Conservation (phyloP, 2,888 invertebrate genomes). For the Drosophila longiperda region DNA sequence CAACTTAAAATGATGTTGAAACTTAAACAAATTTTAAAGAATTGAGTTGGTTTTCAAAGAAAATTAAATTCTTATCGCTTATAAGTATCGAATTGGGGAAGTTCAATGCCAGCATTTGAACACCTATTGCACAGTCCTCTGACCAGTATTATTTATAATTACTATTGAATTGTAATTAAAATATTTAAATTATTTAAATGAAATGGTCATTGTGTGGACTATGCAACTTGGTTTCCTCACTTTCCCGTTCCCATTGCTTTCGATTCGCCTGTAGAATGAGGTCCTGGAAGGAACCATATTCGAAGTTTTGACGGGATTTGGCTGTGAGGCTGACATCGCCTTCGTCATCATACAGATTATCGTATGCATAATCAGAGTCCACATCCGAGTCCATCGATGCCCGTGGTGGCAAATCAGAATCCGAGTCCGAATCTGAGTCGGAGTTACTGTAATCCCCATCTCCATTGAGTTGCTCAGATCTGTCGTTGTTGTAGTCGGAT, state of each 20-base stretch:
- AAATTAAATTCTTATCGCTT: neutral
- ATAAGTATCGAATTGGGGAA: constrained; percentile 1
- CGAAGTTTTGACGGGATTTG: constrained; percentile 67
- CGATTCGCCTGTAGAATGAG: constrained; percentile 75
- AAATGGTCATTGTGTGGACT: constrained; percentile 59
- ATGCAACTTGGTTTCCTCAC: constrained; percentile 72
- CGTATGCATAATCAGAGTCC: constrained; percentile 72
- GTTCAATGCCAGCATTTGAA: constrained; percentile 74
- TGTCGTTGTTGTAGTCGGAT: constrained; percentile 27
- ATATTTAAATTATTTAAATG: constrained; percentile 38
- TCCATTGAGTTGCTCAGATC: constrained; percentile 26
- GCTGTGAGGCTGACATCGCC: constrained; percentile 66
- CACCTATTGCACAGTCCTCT: constrained; percentile 50
- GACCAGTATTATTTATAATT: neutral
- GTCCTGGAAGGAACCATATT: constrained; percentile 80
- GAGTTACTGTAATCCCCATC: constrained; percentile 52
- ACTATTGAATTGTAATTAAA: neutral
- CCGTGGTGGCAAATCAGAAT: constrained; percentile 23
- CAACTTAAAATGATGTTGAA: constrained; percentile 12
- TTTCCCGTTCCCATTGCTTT: constrained; percentile 70
- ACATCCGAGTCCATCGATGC: constrained; percentile 31
- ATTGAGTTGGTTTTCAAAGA: neutral
- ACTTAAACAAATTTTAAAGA: constrained; percentile 15
- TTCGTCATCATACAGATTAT: constrained; percentile 79
- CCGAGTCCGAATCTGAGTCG: constrained; percentile 20